phyloP scores from a whole-genome alignment of 2,113 vertebrate genomes.

The Carollia perspicillata region DNA sequence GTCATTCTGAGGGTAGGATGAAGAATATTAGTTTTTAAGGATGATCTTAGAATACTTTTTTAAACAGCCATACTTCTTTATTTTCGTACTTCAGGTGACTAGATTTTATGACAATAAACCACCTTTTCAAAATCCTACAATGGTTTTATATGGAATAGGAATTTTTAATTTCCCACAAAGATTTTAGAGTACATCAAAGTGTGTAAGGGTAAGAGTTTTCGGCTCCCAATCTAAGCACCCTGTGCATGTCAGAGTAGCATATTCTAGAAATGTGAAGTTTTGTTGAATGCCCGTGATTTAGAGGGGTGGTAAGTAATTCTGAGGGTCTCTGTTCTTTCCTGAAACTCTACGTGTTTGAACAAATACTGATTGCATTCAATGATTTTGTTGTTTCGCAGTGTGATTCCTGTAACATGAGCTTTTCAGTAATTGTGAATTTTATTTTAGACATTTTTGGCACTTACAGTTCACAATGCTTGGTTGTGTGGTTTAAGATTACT shows the following conservation, averaged over 20 bases:
- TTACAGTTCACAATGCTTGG: conserved; percentile 53
- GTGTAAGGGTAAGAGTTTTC: not conserved
- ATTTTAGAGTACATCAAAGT: not conserved
- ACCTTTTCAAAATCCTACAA: conserved; percentile 19
- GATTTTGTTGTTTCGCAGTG: conserved; percentile 74
- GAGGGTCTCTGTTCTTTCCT: not conserved
- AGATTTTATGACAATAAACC: not conserved
- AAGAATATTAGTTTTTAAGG: not conserved
- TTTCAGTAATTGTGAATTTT: conserved; percentile 24
- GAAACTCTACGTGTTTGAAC: conserved; percentile 27
- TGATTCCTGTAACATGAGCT: conserved; percentile 46
- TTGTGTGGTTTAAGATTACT: conserved; percentile 29
- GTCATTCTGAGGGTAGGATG: not conserved
- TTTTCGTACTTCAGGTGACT: not conserved
- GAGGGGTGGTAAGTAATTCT: not conserved
- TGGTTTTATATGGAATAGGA: not conserved
- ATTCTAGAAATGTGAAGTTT: conserved; percentile 1
- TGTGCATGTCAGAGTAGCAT: not conserved
- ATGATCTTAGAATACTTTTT: not conserved
- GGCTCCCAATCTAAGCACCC: not conserved
- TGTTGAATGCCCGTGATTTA: conserved; percentile 34
- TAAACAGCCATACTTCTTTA: not conserved
- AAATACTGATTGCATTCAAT: not conserved
- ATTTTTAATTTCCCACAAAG: conserved; percentile 15
- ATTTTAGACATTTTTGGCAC: conserved; percentile 62